Evolutionary conservation across 2,797 vertebrate species (phyloP).

Genomic region (Anomalospiza imberbis): DNA sequence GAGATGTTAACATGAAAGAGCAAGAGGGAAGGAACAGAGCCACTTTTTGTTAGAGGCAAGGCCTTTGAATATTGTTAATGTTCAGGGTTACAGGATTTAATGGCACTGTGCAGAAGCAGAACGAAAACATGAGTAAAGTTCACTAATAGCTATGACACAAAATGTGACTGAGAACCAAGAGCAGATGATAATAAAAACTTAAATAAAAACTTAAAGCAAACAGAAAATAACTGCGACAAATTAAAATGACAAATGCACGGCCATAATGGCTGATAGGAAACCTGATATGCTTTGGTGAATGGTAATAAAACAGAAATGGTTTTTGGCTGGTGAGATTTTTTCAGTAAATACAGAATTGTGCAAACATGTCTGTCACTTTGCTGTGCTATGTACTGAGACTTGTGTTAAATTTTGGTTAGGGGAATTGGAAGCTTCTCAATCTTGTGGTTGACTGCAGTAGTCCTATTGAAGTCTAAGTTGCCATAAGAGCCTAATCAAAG

Average conservation of each 20-base stretch:
- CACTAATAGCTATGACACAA: constrained; percentile 45
- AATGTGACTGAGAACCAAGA: constrained; percentile 60
- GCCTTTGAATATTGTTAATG: constrained; percentile 73
- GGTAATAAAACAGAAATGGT: constrained; percentile 35
- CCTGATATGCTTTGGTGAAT: constrained; percentile 69
- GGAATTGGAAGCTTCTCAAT: neutral
- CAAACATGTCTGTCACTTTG: constrained; percentile 56
- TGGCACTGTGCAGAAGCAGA: constrained; percentile 67
- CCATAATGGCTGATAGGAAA: constrained; percentile 78
- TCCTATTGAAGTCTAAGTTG: neutral
- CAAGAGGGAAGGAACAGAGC: constrained; percentile 9
- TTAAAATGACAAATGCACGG: constrained; percentile 74
- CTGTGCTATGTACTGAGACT: neutral
- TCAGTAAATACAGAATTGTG: constrained; percentile 55
- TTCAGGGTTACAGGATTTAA: constrained; percentile 74
- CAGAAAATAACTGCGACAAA: constrained; percentile 71
- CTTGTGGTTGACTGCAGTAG: neutral
- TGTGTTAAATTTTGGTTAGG: neutral
- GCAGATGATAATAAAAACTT: constrained; percentile 52
- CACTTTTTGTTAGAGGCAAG: constrained; percentile 73
- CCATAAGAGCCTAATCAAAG: neutral
- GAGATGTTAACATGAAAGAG: constrained; percentile 42
- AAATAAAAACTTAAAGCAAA: constrained; percentile 56
- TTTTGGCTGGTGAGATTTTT: constrained; percentile 30
- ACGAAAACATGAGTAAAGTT: constrained; percentile 61